Percentiles rank a stretch among this genome's conserved stretches.
Evolutionary conservation across 2,113 vertebrate genomes (phyloP).

Genomic region (Colistium nudipinnis): DNA sequence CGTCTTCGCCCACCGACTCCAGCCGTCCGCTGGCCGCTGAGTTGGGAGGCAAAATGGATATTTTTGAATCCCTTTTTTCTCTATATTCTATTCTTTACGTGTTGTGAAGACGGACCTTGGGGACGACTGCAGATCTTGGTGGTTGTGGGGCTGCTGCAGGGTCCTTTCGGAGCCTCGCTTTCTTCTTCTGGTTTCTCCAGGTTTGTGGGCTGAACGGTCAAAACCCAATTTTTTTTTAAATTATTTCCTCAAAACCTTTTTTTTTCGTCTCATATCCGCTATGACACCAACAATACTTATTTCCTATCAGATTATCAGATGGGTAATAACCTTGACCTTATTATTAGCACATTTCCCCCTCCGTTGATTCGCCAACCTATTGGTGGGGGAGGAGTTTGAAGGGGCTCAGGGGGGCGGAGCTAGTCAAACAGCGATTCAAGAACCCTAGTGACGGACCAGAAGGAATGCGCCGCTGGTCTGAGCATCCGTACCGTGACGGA

Average conservation of each 20-base stretch:
- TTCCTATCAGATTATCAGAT: too few species aligned
- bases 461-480: neutral
- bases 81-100: neutral
- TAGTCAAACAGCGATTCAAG: too few species aligned
- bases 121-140: constrained; percentile 88
- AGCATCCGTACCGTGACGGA: constrained; percentile 76
- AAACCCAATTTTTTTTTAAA: too few species aligned
- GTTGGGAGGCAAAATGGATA: neutral
- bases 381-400: too few species aligned
- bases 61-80: neutral
- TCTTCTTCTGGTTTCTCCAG: constrained; percentile 83
- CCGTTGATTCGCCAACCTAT: too few species aligned
- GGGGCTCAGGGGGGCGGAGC: too few species aligned
- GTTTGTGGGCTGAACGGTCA: constrained; percentile 79
- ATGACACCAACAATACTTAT: too few species aligned
- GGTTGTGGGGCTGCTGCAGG: constrained; percentile 83
- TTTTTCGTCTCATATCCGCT: neutral
- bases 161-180: constrained; percentile 79
- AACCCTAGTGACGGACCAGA: too few species aligned
- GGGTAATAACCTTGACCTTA: too few species aligned
- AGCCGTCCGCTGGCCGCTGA: constrained; percentile 87
- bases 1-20: constrained; percentile 95
- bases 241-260: too few species aligned
- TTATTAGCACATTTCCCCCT: too few species aligned
- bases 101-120: constrained; percentile 82